Conservation (phyloP, 2,113 vertebrate genomes). For the Morone chrysops region DNA sequence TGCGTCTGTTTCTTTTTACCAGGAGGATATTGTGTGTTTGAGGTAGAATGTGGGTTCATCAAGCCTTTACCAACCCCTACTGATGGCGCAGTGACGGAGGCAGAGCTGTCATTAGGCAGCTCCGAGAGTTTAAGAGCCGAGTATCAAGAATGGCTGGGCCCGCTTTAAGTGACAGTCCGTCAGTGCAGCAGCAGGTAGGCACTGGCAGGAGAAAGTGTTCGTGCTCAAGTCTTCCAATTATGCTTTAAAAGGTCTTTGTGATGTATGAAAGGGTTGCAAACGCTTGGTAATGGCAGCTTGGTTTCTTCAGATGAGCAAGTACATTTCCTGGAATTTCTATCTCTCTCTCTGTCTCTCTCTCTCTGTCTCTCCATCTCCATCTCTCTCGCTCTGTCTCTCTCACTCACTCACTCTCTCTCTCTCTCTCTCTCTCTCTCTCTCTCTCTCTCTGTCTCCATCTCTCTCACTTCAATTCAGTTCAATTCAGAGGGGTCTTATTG, state of each 20-base stretch:
- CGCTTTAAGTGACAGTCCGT: not conserved
- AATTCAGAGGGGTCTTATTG: no score
- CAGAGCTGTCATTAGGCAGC: constrained; percentile 29
- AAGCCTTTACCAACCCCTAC: not conserved
- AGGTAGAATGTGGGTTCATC: not conserved
- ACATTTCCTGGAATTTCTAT: not conserved
- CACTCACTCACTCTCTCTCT: no score
- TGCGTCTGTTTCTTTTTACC: no score
- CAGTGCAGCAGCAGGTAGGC: not conserved
- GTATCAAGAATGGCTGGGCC: not conserved
- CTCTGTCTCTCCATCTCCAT: not conserved
- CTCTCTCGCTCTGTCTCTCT: no score
- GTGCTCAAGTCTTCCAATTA: constrained; percentile 5
- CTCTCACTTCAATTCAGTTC: no score
- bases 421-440: not conserved
- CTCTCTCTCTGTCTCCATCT: not conserved
- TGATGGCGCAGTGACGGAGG: constrained; percentile 34
- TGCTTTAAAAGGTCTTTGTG: constrained; percentile 3
- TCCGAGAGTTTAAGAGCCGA: not conserved
- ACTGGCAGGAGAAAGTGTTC: not conserved
- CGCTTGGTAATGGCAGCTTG: not conserved
- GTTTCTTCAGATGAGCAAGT: not conserved
- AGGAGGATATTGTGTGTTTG: not conserved
- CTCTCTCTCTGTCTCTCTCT: not conserved
- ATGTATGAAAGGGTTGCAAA: not conserved